Conservation (phyloP, 30 jellyfish, hydroid and myxozoan genomes). For the Catostylus mosaicus region DNA sequence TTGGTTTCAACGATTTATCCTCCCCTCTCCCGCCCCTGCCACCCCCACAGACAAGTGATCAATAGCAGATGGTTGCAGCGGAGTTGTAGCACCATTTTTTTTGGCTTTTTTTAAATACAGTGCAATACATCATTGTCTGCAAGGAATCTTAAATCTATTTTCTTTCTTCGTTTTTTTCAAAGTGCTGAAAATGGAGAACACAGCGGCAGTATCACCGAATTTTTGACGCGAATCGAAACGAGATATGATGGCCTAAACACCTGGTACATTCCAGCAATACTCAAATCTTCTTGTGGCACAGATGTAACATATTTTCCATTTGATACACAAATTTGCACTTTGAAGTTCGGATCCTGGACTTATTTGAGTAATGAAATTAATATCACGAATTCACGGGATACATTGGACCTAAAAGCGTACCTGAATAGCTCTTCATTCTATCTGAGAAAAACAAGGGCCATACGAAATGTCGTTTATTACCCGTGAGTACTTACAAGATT, state of each 20-base stretch:
- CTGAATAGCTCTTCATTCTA: conserved; percentile 78
- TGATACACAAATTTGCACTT: conserved; percentile 77
- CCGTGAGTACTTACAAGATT: conserved; percentile 82
- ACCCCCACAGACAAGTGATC: too few species aligned
- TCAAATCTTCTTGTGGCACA: conserved; percentile 83
- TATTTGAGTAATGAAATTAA: conserved; percentile 67
- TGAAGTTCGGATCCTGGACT: conserved; percentile 97
- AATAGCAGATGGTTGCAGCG: too few species aligned
- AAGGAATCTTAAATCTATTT: background rate
- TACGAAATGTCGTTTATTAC: conserved; percentile 56
- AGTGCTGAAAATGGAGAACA: conserved; percentile 65
- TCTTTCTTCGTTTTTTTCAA: background rate
- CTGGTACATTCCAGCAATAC: conserved; percentile 95
- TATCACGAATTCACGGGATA: conserved; percentile 39
- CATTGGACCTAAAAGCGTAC: conserved; percentile 69
- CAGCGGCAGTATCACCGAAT: conserved; percentile 65
- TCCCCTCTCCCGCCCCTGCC: too few species aligned
- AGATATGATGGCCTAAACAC: conserved; percentile 49
- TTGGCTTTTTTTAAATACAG: too few species aligned
- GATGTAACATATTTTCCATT: conserved; percentile 91
- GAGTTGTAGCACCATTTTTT: too few species aligned
- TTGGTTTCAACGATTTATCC: too few species aligned
- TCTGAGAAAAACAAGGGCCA: conserved; percentile 65
- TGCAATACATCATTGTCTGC: too few species aligned
- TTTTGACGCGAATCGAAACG: conserved; percentile 55